These are phyloP conservation scores for Automeris io DNA, from an alignment of 2,888 invertebrate species.

Conservation along the genomic window DNA sequence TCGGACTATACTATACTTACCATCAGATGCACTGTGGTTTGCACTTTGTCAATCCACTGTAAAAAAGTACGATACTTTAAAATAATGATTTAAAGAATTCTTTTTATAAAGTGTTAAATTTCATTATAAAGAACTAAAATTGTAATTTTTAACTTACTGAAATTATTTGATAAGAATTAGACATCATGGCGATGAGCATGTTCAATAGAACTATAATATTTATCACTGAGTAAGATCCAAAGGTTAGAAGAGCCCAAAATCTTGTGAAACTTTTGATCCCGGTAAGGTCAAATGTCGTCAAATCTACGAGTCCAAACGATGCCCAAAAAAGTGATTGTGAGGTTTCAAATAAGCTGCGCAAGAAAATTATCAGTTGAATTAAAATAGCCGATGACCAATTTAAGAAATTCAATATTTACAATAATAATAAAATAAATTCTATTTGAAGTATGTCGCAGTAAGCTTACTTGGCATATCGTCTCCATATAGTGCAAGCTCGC, in stretches of 20 bases:
- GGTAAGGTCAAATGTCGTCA: constrained; percentile 94
- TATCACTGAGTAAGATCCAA: constrained; percentile 98
- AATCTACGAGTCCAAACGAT: constrained; percentile 95
- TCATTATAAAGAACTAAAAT: background rate
- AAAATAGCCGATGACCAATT: too few relatives aligned
- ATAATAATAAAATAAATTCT: background rate
- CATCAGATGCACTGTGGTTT: too few relatives aligned
- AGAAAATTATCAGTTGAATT: background rate
- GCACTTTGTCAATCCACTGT: too few relatives aligned
- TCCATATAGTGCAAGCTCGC: constrained; percentile 90
- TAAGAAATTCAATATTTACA: too few relatives aligned
- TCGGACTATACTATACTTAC: too few relatives aligned
- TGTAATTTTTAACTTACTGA: constrained; percentile 80
- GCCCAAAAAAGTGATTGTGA: constrained; percentile 99
- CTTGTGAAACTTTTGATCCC: constrained; percentile 97
- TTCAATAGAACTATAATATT: constrained; percentile 97
- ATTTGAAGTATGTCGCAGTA: background rate
- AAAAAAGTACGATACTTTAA: too few relatives aligned
- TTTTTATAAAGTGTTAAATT: background rate
- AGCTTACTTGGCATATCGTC: constrained; percentile 90
- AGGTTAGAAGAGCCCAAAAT: constrained; percentile 98
- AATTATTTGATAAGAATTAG: constrained; percentile 98
- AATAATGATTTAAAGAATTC: background rate
- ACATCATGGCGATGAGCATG: constrained; percentile 99
- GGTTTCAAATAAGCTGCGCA: constrained; percentile 94